Evolutionary conservation across 2,113 vertebrate species (phyloP).

Genomic region (Cettia cetti): DNA sequence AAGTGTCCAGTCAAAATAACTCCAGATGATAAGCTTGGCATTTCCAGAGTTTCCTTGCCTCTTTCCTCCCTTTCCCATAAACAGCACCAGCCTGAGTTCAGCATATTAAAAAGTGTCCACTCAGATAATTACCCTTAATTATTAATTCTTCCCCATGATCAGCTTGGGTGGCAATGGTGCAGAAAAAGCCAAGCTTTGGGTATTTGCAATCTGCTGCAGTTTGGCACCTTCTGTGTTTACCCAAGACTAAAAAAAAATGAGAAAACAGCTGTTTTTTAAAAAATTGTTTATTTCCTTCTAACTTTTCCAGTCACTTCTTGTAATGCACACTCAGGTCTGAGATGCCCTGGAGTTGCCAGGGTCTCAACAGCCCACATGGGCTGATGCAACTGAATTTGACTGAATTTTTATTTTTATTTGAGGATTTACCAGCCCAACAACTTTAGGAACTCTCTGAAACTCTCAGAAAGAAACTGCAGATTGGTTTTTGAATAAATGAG

Average conservation of each 20-base stretch:
- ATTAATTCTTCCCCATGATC: constrained; percentile 17
- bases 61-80: background rate
- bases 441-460: background rate
- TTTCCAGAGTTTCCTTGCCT: background rate
- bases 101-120: constrained; percentile 26
- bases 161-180: constrained; percentile 16
- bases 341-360: background rate
- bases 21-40: background rate
- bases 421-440: background rate
- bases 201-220: background rate
- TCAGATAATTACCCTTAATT: constrained; percentile 44
- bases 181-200: background rate
- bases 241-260: background rate
- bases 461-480: background rate
- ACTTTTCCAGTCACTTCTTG: constrained; percentile 18
- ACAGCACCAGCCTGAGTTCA: background rate
- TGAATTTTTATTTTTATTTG: background rate
- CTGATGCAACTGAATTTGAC: background rate
- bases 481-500: background rate
- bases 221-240: background rate
- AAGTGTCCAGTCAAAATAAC: constrained; percentile 10
- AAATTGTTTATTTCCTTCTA: background rate
- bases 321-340: background rate
- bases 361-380: background rate
- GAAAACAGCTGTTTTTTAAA: constrained; percentile 27